Evolutionary conservation across 2,113 vertebrate species (phyloP), one percentile per base, ranked within the genome.

Genomic region (Apodemus speciosus): DNA sequence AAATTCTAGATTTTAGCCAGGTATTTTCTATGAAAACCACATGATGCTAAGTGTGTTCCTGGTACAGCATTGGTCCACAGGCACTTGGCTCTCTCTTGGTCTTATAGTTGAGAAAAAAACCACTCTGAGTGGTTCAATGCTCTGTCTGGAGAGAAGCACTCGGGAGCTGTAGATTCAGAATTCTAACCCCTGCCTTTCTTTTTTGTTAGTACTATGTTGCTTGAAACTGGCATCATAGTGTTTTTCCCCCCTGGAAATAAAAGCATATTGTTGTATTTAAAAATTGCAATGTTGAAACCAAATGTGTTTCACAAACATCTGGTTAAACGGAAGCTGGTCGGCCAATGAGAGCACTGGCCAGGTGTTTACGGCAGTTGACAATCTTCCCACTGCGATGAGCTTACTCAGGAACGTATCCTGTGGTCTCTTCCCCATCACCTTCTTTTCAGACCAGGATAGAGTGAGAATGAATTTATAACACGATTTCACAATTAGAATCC

Each of bases 391-490:
- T 87, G 68, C 58, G 80, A 81, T 92, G 60, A 72, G 60, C 30
- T 81, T 79, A 89, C 51, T 85, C 73, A 43, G 76, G 64, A 3
- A 85, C 89, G 85, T 64, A 27, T 46, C 27, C 32, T 7, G 13
- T 13, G 66, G 81, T 56, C 88, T 89, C 89, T 83, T 85, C 91
- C 88, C 35, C 87, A 77, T 73, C 77, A 81, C 43, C 72, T 72
- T 72, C 68, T 94, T 95, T 93, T 81, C 81, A 85, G 95, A 76
- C n/a, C 84, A 46, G 66, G 43, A 62, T 30, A 15, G 25, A 76
- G 13, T 49, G 11, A 75, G 69, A 86, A 69, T n/a, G 23, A 88
- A 64, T 81, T 90, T 53, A 85, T 56, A 73, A 72, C 35, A 60
- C 46, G 1, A 51, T 38, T 84, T 68, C 83, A 81, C 49, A 73